These are phyloP conservation scores for Taphrorychus bicolor DNA, from an alignment of 2,888 invertebrate genomes.

Conservation along the genomic window DNA sequence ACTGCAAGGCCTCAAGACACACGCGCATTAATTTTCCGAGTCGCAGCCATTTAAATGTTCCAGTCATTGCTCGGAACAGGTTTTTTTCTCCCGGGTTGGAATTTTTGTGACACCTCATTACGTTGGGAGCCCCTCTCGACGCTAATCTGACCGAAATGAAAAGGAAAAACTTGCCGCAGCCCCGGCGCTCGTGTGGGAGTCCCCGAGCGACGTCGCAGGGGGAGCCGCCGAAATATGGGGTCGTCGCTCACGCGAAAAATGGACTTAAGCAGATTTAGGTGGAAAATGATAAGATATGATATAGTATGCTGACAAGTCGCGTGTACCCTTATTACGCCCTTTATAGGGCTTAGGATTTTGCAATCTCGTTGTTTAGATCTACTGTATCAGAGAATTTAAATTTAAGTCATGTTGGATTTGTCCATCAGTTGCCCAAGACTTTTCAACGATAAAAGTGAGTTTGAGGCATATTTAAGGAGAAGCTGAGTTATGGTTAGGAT, in stretches of 20 bases:
- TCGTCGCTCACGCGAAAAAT: conserved; percentile 58
- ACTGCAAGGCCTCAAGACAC: not conserved
- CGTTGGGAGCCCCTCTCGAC: conserved; percentile 21
- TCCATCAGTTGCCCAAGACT: not conserved
- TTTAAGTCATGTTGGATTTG: not conserved
- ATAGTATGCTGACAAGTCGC: conserved; percentile 42
- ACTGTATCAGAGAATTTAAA: not conserved
- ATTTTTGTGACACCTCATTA: conserved; percentile 39
- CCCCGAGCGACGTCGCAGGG: conserved; percentile 21
- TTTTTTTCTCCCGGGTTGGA: not conserved
- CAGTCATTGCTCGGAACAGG: not conserved
- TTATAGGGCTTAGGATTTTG: not conserved
- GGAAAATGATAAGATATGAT: conserved; percentile 44
- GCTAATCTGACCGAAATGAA: conserved; percentile 56
- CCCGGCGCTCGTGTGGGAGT: conserved; percentile 33
- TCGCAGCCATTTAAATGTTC: not conserved
- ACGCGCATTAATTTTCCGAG: not conserved
- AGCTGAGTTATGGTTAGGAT: too few species aligned
- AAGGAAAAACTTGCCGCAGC: conserved; percentile 50
- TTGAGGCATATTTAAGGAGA: too few species aligned
- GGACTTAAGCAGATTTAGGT: conserved; percentile 58
- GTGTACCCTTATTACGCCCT: conserved; percentile 26
- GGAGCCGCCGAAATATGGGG: conserved; percentile 46
- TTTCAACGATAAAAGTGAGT: too few species aligned
- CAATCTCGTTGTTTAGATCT: not conserved